Evolutionary conservation across 2,888 invertebrate genomes (phyloP).

Genomic region (Sycophila texana): DNA sequence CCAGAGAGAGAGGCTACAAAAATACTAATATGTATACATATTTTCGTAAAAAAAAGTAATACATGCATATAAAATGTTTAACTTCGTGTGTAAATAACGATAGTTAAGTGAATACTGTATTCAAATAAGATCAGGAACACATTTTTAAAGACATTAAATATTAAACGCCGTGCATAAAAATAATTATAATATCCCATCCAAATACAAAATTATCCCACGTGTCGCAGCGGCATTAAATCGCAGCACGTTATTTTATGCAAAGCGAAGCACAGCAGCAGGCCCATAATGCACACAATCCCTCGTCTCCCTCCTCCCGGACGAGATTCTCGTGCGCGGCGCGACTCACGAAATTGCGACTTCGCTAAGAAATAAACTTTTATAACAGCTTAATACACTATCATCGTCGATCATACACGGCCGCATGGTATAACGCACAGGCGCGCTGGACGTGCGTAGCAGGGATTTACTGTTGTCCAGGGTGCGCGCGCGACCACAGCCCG

Average conservation of each 20-base stretch:
- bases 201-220: too few species aligned
- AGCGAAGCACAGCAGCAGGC: neutral
- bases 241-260: neutral
- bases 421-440: neutral
- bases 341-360: conserved; percentile 25
- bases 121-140: neutral
- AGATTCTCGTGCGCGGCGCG: neutral
- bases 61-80: neutral
- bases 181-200: too few species aligned
- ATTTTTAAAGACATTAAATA: neutral
- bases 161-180: neutral
- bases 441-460: conserved; percentile 28
- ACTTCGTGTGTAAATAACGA: too few species aligned
- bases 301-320: neutral
- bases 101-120: too few species aligned
- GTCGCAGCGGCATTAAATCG: neutral
- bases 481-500: neutral
- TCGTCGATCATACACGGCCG: conserved; percentile 33
- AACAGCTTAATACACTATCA: conserved; percentile 41
- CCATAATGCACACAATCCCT: neutral
- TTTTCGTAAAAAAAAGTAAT: neutral
- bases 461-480: conserved; percentile 27
- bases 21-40: too few species aligned
- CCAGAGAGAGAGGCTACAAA: too few species aligned
- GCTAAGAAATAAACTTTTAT: conserved; percentile 30